These are phyloP conservation scores for Heloderma charlesbogerti DNA, from an alignment of 2,113 vertebrate species.

Conservation along the genomic window DNA sequence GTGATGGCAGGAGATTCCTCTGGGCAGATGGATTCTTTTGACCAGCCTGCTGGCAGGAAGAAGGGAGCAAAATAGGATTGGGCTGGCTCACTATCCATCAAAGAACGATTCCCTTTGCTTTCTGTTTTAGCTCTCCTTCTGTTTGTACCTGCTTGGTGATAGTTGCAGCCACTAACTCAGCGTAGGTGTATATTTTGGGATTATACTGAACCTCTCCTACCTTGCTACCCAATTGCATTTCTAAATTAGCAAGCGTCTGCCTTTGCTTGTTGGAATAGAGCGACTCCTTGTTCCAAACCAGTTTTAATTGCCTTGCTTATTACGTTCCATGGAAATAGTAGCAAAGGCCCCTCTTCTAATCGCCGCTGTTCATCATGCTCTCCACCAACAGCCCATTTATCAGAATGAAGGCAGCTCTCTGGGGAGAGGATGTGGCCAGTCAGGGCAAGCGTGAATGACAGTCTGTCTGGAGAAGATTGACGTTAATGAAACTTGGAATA, in stretches of 20 bases:
- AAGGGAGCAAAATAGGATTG: neutral
- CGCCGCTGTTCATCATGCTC: slow-evolving; percentile 69
- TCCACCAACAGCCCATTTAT: slow-evolving; percentile 75
- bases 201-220: neutral
- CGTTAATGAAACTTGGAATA: slow-evolving; percentile 84
- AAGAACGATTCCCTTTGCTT: neutral
- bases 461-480: slow-evolving; percentile 76
- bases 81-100: neutral
- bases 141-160: no score
- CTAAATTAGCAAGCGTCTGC: slow-evolving; percentile 6
- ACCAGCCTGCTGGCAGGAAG: neutral
- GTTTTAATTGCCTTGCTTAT: slow-evolving; percentile 56
- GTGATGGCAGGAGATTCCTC: neutral
- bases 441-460: slow-evolving; percentile 74
- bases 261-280: slow-evolving; percentile 48
- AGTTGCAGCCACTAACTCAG: neutral
- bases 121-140: no score
- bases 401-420: slow-evolving; percentile 81
- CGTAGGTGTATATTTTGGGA: neutral
- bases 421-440: slow-evolving; percentile 73
- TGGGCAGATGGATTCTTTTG: neutral
- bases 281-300: slow-evolving; percentile 35
- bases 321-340: slow-evolving; percentile 48
- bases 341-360: slow-evolving; percentile 61
- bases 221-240: neutral